Conservation (phyloP, 1,140 invertebrate species). For the Antheraea mylitta region DNA sequence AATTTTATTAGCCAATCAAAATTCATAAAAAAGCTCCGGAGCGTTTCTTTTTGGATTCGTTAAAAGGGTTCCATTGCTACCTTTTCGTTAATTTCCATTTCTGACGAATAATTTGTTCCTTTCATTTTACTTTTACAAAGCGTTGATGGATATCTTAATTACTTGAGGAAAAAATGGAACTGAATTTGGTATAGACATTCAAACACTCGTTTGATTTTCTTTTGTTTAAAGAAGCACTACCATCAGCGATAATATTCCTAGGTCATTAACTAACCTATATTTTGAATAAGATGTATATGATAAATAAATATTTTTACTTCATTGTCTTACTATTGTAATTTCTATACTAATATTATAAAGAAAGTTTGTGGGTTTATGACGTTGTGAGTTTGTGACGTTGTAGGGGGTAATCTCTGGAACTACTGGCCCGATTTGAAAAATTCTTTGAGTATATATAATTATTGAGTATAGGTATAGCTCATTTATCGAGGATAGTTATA, state of each 20-base stretch:
- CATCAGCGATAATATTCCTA: background rate
- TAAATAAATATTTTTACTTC: too few species aligned
- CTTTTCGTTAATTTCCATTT: constrained; percentile 28
- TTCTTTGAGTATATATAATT: too few species aligned
- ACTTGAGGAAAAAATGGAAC: constrained; percentile 1
- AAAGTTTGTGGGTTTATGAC: too few species aligned
- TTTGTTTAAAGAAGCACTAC: background rate
- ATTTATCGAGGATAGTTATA: too few species aligned
- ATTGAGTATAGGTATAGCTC: too few species aligned
- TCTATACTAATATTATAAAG: too few species aligned
- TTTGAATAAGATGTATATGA: too few species aligned
- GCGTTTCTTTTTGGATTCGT: constrained; percentile 34
- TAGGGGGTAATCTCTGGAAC: too few species aligned
- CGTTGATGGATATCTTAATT: constrained; percentile 33
- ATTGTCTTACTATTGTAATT: too few species aligned
- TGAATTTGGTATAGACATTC: background rate
- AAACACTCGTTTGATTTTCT: background rate
- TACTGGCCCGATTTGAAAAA: too few species aligned
- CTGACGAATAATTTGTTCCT: constrained; percentile 24
- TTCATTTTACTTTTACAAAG: constrained; percentile 2
- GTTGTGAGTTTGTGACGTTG: too few species aligned
- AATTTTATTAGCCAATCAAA: constrained; percentile 53
- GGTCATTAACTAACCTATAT: too few species aligned
- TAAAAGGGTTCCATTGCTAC: constrained; percentile 23
- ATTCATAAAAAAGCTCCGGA: constrained; percentile 35